Evolutionary conservation across 2,113 vertebrate species (phyloP).

Genomic region (Cygnus atratus): DNA sequence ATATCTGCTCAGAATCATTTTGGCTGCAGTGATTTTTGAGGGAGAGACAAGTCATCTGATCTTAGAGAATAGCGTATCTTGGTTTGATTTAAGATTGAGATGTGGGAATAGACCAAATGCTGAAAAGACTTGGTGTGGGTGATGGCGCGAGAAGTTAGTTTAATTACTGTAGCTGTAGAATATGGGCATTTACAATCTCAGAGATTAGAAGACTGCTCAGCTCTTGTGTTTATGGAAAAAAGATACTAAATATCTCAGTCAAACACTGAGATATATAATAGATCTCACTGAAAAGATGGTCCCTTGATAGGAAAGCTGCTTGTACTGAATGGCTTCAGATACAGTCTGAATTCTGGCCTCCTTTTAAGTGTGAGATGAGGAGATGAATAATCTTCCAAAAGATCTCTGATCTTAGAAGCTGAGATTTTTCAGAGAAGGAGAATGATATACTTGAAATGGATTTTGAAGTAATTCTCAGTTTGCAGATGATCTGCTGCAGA

Average conservation of each 20-base stretch:
- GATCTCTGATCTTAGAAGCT: neutral
- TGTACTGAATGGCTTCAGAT: neutral
- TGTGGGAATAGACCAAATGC: constrained; percentile 44
- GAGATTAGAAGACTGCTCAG: neutral
- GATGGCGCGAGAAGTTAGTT: constrained; percentile 24
- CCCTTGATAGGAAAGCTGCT: neutral
- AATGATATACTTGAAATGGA: neutral
- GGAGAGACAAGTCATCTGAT: constrained; percentile 34
- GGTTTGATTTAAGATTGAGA: neutral
- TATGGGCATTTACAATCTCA: neutral
- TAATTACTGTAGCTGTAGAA: constrained; percentile 54
- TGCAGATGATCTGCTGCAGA: neutral
- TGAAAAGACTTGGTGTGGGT: neutral
- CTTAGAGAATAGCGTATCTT: constrained; percentile 40
- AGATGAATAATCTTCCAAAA: constrained; percentile 1
- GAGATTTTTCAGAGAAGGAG: neutral
- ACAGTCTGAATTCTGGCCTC: neutral
- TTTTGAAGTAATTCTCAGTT: constrained; percentile 12
- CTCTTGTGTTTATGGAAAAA: neutral
- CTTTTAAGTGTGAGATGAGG: neutral
- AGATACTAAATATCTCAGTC: neutral
- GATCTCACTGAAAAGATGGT: neutral
- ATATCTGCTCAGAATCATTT: constrained; percentile 5
- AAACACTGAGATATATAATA: neutral
- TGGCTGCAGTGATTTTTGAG: neutral